phyloP scores from a whole-genome alignment of 2,797 vertebrate genomes.

The Hyperoplus immaculatus region DNA sequence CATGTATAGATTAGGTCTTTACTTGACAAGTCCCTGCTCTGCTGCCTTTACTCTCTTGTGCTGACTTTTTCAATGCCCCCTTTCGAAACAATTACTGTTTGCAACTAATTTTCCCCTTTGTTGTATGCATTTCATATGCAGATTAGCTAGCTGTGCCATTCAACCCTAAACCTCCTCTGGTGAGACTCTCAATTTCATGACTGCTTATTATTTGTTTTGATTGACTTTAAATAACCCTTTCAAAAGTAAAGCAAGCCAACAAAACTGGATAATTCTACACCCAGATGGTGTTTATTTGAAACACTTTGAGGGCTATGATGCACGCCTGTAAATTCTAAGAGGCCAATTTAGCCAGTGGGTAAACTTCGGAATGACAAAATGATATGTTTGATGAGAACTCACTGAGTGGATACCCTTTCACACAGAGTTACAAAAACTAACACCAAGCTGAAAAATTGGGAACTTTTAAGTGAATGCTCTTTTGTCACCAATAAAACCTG shows the following conservation, averaged over 20 bases:
- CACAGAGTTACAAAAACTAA: not conserved
- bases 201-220: conserved; percentile 49
- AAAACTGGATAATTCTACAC: conserved; percentile 15
- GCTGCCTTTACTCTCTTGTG: conserved; percentile 32
- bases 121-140: conserved; percentile 72
- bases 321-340: conserved; percentile 13
- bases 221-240: conserved; percentile 48
- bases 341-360: conserved; percentile 10
- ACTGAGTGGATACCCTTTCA: conserved; percentile 13
- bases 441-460: not conserved
- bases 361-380: not conserved
- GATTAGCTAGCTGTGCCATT: conserved; percentile 70
- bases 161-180: conserved; percentile 47
- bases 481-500: conserved; percentile 5
- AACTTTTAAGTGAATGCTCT: conserved; percentile 26
- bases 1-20: conserved; percentile 36
- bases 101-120: conserved; percentile 70
- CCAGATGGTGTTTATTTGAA: conserved; percentile 32
- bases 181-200: conserved; percentile 65
- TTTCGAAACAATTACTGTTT: conserved; percentile 62
- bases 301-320: conserved; percentile 10
- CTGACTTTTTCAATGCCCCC: conserved; percentile 53
- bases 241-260: conserved; percentile 26
- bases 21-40: conserved; percentile 34
- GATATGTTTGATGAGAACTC: conserved; percentile 19